phyloP scores from a whole-genome alignment of 1,140 invertebrate genomes.

The Drosophila jambulina region DNA sequence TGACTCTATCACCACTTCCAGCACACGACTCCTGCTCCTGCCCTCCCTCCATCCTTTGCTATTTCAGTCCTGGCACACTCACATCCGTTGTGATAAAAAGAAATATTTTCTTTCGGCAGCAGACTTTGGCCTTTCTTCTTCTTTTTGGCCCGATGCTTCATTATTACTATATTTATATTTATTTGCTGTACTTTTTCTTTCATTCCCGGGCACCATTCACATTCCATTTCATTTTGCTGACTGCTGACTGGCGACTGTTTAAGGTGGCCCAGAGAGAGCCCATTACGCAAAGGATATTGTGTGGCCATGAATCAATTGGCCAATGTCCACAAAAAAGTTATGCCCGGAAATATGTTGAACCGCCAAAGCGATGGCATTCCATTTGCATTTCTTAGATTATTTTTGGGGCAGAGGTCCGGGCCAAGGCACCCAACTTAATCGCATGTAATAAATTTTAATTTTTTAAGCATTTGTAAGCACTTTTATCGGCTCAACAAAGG shows the following conservation, averaged over 20 bases:
- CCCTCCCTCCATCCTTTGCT: conserved; percentile 44
- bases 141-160: conserved; percentile 58
- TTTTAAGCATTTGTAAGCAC: conserved; percentile 84
- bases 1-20: conserved; percentile 29
- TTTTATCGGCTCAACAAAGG: conserved; percentile 81
- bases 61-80: conserved; percentile 81
- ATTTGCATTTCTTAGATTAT: conserved; percentile 62
- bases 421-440: conserved; percentile 55
- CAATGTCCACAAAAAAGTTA: conserved; percentile 65
- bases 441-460: conserved; percentile 84
- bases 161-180: conserved; percentile 84
- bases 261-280: conserved; percentile 61
- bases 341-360: conserved; percentile 77
- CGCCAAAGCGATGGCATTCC: conserved; percentile 69
- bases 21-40: conserved; percentile 6
- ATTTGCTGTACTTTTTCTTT: conserved; percentile 63
- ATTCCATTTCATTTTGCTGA: conserved; percentile 77
- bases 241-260: conserved; percentile 60
- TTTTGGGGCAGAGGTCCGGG: background rate
- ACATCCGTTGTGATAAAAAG: conserved; percentile 84
- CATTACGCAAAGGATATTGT: conserved; percentile 82
- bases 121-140: conserved; percentile 63
- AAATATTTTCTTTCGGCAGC: conserved; percentile 84
- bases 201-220: conserved; percentile 29
- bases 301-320: conserved; percentile 79